Percentiles rank a stretch among this genome's conserved stretches.
These are phyloP conservation scores for Calliscelio sp. DNA, from an alignment of 2,888 invertebrate species.

Conservation along the genomic window DNA sequence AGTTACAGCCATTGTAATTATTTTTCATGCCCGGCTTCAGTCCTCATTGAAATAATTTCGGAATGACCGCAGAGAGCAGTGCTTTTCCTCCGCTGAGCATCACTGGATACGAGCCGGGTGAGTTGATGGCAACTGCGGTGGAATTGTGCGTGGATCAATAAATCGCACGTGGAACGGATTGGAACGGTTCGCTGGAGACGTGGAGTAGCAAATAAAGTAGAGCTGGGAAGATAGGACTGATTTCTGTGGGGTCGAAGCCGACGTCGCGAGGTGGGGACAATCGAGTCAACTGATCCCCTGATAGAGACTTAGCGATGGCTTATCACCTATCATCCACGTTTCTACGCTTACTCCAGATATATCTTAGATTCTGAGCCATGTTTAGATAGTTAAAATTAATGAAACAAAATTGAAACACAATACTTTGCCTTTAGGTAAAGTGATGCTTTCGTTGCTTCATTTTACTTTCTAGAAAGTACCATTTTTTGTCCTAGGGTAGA, in stretches of 20 bases:
- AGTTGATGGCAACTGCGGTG: conserved; percentile 77
- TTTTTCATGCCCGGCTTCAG: neutral
- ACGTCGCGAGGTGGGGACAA: conserved; percentile 44
- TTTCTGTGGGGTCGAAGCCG: conserved; percentile 57
- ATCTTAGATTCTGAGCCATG: conserved; percentile 11
- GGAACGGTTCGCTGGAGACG: conserved; percentile 80
- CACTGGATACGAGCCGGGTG: conserved; percentile 76
- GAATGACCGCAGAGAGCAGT: conserved; percentile 61
- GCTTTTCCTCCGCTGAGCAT: conserved; percentile 75
- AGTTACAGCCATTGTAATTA: neutral
- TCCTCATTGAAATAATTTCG: conserved; percentile 54
- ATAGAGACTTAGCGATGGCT: conserved; percentile 45
- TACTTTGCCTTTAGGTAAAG: too few species aligned
- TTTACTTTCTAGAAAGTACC: too few species aligned
- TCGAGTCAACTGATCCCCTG: conserved; percentile 62
- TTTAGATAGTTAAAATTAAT: too few species aligned
- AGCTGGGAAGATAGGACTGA: conserved; percentile 72
- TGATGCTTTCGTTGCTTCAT: too few species aligned
- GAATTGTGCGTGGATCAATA: conserved; percentile 86
- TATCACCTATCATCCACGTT: conserved; percentile 58
- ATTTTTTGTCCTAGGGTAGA: too few species aligned
- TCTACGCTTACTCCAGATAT: conserved; percentile 27
- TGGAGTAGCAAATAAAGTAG: conserved; percentile 79
- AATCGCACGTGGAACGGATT: conserved; percentile 83
- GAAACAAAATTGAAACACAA: too few species aligned